phyloP scores from a whole-genome alignment of 2,888 invertebrate genomes.

The Ormyrus nitidulus region DNA sequence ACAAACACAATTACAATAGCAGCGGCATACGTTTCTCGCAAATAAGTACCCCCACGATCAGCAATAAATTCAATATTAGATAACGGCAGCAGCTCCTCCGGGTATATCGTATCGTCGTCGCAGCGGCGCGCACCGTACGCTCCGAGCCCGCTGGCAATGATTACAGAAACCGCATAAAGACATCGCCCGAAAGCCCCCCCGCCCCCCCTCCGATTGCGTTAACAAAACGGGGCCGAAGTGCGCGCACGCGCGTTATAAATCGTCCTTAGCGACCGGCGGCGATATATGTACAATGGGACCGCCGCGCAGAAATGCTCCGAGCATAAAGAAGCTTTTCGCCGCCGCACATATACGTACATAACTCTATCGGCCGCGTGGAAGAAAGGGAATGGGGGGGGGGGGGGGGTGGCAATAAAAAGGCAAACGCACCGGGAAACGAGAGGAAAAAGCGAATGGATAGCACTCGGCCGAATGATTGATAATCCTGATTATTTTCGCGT shows the following conservation, averaged over 20 bases:
- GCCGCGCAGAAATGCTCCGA: constrained; percentile 20
- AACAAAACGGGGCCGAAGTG: constrained; percentile 15
- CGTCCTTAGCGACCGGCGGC: neutral
- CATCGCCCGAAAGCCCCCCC: neutral
- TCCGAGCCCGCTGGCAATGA: constrained; percentile 7
- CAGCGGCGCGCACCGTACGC: too few species aligned
- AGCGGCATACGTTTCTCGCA: neutral
- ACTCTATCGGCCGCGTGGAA: constrained; percentile 15
- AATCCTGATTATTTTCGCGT: constrained; percentile 50
- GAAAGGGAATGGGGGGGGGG: neutral
- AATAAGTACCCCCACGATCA: neutral
- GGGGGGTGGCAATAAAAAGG: neutral
- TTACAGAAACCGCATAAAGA: constrained; percentile 10
- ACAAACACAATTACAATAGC: neutral
- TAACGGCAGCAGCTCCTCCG: constrained; percentile 1
- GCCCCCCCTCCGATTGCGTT: neutral
- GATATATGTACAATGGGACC: neutral
- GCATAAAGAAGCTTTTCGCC: constrained; percentile 7
- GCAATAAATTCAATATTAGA: constrained; percentile 41
- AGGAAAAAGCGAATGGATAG: constrained; percentile 16
- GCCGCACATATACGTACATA: neutral
- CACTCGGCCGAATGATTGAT: constrained; percentile 41
- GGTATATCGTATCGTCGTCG: too few species aligned
- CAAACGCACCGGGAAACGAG: neutral
- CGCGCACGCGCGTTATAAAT: constrained; percentile 23